phyloP scores from a whole-genome alignment of 2,888 invertebrate genomes.

The Aphidoletes aphidimyza region DNA sequence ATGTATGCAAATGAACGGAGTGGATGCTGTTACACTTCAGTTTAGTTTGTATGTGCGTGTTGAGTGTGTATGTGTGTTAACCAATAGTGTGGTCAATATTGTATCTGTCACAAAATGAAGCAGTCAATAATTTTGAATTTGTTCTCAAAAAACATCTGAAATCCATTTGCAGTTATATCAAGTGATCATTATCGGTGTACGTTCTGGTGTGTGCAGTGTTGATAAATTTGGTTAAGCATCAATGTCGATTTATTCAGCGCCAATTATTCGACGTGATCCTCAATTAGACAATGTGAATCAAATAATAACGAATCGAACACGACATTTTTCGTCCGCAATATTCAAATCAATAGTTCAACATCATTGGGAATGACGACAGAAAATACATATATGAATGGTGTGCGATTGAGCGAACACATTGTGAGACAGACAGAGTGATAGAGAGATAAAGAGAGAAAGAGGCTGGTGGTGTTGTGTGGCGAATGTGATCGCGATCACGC shows the following conservation, averaged over 20 bases:
- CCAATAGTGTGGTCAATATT: neutral
- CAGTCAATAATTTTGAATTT: conserved; percentile 4
- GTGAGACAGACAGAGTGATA: neutral
- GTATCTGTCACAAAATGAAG: neutral
- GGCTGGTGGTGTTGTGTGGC: too few species aligned
- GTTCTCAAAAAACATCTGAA: neutral
- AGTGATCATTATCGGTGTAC: too few species aligned
- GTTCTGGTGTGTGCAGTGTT: neutral
- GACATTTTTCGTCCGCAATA: conserved; percentile 45
- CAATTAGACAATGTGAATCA: conserved; percentile 3
- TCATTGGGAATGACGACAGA: too few species aligned
- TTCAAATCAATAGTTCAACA: conserved; percentile 32
- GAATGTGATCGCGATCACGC: too few species aligned
- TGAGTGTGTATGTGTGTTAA: neutral
- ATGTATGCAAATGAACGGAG: neutral
- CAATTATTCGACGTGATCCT: neutral
- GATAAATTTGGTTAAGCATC: too few species aligned
- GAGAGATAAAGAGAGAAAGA: too few species aligned
- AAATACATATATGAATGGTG: too few species aligned
- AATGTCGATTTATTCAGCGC: too few species aligned
- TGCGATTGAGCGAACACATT: neutral
- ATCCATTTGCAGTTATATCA: neutral
- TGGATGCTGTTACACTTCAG: neutral
- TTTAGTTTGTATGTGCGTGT: neutral
- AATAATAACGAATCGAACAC: conserved; percentile 15